These are phyloP conservation scores for Cancer borealis DNA, from an alignment of 2,888 invertebrate genomes.

Conservation along the genomic window DNA sequence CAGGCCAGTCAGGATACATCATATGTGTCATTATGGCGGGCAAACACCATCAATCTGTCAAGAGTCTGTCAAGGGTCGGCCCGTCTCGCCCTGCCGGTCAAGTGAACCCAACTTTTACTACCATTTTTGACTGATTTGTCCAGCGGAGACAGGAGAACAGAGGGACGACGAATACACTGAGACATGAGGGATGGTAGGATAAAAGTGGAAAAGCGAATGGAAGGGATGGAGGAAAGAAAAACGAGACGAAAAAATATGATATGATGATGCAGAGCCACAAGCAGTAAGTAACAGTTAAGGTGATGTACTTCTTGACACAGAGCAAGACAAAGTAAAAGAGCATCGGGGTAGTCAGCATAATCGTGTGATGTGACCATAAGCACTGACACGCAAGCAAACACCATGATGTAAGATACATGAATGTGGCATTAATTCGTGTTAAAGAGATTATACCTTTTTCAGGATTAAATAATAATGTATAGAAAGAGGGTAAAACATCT, in stretches of 20 bases:
- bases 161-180: not conserved
- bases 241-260: not conserved
- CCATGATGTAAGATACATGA: not conserved
- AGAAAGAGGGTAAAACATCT: not conserved
- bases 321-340: not conserved
- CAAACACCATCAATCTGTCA: slow-evolving; percentile 70
- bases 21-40: slow-evolving; percentile 69
- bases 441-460: not conserved
- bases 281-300: not conserved
- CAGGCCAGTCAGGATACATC: slow-evolving; percentile 56
- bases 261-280: not conserved
- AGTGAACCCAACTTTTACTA: slow-evolving; percentile 49
- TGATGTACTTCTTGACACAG: not conserved
- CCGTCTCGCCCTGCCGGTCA: slow-evolving; percentile 66
- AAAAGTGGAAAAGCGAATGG: not conserved
- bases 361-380: not conserved
- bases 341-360: not conserved
- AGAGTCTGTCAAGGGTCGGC: slow-evolving; percentile 62
- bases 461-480: not conserved
- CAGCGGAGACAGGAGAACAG: slow-evolving; percentile 29
- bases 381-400: not conserved
- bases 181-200: not conserved
- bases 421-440: not conserved
- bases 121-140: slow-evolving; percentile 60
- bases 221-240: not conserved